Evolutionary conservation across 2,113 vertebrate genomes (phyloP).

Genomic region (Phyllostomus discolor): DNA sequence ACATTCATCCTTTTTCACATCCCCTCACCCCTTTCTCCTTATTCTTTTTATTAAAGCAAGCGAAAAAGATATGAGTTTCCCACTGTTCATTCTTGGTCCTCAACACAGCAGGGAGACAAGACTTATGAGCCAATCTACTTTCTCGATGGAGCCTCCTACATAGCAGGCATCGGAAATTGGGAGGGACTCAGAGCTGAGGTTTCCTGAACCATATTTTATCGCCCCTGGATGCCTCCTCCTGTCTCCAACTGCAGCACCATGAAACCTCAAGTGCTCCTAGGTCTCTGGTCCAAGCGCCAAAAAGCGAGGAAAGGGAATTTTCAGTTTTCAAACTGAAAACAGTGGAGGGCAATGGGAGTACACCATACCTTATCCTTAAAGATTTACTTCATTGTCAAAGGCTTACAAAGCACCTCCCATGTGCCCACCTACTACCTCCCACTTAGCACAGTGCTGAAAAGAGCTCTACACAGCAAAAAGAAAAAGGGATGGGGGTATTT

Average conservation of each 20-base stretch:
- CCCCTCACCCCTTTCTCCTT: background rate
- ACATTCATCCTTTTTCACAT: background rate
- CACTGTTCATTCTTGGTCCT: background rate
- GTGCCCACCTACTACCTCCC: background rate
- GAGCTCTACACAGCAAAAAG: background rate
- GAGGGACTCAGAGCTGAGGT: conserved; percentile 25
- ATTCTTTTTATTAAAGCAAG: conserved; percentile 25
- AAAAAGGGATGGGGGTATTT: background rate
- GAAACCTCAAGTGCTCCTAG: conserved; percentile 14
- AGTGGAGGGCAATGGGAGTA: background rate
- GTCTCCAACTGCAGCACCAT: conserved; percentile 49
- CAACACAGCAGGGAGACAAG: background rate
- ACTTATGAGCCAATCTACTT: background rate
- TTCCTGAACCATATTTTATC: conserved; percentile 65
- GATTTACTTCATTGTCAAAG: background rate
- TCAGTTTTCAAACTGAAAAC: conserved; percentile 39
- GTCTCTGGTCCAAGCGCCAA: conserved; percentile 14
- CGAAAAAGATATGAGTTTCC: background rate
- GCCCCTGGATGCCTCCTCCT: conserved; percentile 32
- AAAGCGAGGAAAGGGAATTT: conserved; percentile 32
- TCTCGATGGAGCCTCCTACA: background rate
- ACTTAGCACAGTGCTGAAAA: background rate
- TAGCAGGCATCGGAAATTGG: conserved; percentile 29
- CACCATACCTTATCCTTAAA: background rate
- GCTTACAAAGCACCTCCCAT: background rate